phyloP scores from a whole-genome alignment of 37 sponge, comb jelly and placozoan species.

The Bolinopsis microptera region DNA sequence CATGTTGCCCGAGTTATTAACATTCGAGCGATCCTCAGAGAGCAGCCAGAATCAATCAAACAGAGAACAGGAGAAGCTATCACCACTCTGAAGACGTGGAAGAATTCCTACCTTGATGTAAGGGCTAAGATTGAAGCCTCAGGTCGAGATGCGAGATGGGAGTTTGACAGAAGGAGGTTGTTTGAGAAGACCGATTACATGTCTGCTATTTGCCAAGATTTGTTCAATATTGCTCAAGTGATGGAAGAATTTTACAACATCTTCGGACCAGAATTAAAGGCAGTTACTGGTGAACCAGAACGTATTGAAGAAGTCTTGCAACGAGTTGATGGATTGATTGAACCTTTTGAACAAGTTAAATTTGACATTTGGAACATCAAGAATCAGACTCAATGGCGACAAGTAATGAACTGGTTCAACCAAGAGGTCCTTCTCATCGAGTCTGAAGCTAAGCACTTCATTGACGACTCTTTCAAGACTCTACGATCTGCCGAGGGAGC shows the following conservation, averaged over 20 bases:
- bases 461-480: constrained; percentile 93
- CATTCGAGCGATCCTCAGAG: constrained; percentile 79
- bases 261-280: constrained; percentile 97
- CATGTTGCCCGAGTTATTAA: constrained; percentile 84
- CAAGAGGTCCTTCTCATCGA: constrained; percentile 86
- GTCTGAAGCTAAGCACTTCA: constrained; percentile 89
- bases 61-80: constrained; percentile 80
- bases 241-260: constrained; percentile 99
- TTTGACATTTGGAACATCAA: constrained; percentile 86
- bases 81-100: constrained; percentile 82
- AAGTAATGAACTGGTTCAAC: constrained; percentile 88
- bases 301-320: constrained; percentile 82
- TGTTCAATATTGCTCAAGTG: constrained; percentile 77
- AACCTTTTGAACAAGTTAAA: constrained; percentile 67
- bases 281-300: constrained; percentile 90
- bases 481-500: constrained; percentile 97
- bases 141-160: constrained; percentile 97
- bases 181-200: constrained; percentile 94
- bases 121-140: constrained; percentile 98
- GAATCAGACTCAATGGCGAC: constrained; percentile 80
- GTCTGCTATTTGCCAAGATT: constrained; percentile 87
- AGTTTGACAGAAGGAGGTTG: constrained; percentile 92
- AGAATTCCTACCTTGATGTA: constrained; percentile 90
- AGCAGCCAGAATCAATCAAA: constrained; percentile 74
- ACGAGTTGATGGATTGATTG: constrained; percentile 78